Conservation (phyloP, 2,113 vertebrate genomes). For the Syrmaticus mikado region DNA sequence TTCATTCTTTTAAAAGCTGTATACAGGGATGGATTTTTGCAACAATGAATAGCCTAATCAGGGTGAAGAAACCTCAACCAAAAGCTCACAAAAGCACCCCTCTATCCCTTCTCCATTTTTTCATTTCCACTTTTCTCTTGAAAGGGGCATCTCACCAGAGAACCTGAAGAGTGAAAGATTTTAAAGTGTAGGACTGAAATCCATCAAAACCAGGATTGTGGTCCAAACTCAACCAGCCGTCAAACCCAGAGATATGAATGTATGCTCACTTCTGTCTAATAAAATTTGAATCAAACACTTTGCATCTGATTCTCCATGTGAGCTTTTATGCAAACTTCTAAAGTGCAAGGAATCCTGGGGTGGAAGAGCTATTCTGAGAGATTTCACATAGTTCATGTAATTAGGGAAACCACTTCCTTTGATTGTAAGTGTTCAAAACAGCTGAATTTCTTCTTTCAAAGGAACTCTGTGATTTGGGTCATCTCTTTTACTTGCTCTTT, state of each 20-base stretch:
- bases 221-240: slow-evolving; percentile 78
- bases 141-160: slow-evolving; percentile 67
- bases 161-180: slow-evolving; percentile 71
- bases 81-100: slow-evolving; percentile 53
- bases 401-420: slow-evolving; percentile 90
- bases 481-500: slow-evolving; percentile 86
- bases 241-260: slow-evolving; percentile 69
- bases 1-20: slow-evolving; percentile 21
- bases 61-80: slow-evolving; percentile 6
- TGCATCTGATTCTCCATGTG: slow-evolving; percentile 86
- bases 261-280: slow-evolving; percentile 81
- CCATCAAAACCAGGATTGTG: slow-evolving; percentile 78
- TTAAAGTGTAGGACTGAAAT: slow-evolving; percentile 71
- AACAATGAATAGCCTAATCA: slow-evolving; percentile 16
- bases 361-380: slow-evolving; percentile 87
- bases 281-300: slow-evolving; percentile 88
- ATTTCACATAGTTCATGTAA: slow-evolving; percentile 88
- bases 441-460: slow-evolving; percentile 86
- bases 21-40: slow-evolving; percentile 8
- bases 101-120: slow-evolving; percentile 63
- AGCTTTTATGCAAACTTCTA: slow-evolving; percentile 90
- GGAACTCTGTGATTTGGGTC: slow-evolving; percentile 87
- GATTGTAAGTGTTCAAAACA: slow-evolving; percentile 90
- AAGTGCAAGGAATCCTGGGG: slow-evolving; percentile 88
- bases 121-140: slow-evolving; percentile 49